phyloP scores from a whole-genome alignment of 2,888 invertebrate species.

The Disparrhopalites patrizii region DNA sequence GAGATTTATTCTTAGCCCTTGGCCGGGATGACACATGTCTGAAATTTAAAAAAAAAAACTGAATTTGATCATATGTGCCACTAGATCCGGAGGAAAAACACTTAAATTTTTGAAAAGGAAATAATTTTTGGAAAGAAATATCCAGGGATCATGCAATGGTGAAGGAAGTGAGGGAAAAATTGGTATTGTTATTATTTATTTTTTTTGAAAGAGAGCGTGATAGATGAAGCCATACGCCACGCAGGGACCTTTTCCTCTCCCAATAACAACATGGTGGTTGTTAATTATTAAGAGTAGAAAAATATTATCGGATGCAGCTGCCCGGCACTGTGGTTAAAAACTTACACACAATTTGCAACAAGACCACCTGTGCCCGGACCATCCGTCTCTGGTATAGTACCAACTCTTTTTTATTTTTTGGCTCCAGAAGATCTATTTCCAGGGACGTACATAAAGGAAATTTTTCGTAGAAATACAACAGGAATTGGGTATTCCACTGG shows the following conservation, averaged over 20 bases:
- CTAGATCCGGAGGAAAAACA: too few relatives aligned
- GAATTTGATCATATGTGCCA: too few relatives aligned
- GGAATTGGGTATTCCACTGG: not conserved
- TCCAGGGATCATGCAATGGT: not conserved
- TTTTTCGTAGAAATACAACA: not conserved
- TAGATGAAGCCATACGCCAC: constrained; percentile 6
- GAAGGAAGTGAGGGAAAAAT: not conserved
- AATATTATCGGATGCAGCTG: constrained; percentile 24
- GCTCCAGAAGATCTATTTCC: not conserved
- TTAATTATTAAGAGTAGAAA: constrained; percentile 5
- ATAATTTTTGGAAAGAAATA: not conserved
- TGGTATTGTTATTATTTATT: not conserved
- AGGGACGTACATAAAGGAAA: not conserved
- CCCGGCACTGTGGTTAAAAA: not conserved
- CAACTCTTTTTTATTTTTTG: not conserved
- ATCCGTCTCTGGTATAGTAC: not conserved
- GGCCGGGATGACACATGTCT: too few relatives aligned
- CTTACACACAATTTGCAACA: constrained; percentile 24
- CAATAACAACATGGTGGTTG: not conserved
- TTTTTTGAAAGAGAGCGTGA: constrained; percentile 4
- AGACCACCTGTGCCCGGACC: constrained; percentile 20
- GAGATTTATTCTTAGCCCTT: too few relatives aligned
- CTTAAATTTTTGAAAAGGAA: too few relatives aligned
- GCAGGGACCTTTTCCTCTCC: not conserved
- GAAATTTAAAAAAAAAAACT: too few relatives aligned